Base-by-base conservation (phyloP, 2,113 vertebrate genomes). In the Scomber japonicus region DNA sequence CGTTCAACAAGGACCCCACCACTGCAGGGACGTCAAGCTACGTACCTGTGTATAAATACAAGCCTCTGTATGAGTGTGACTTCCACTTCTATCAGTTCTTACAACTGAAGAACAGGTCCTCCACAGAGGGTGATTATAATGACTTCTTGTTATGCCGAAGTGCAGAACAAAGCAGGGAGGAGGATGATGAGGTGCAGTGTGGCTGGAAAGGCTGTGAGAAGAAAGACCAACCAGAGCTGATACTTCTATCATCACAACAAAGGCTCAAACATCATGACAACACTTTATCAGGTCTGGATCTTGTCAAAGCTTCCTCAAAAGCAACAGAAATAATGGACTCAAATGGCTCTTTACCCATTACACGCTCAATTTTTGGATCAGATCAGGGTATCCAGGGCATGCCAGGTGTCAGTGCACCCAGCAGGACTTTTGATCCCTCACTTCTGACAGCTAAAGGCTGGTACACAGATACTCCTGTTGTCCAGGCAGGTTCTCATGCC, bases 41-140 rank as follows among this genome's bases (percentile, higher is more conserved):
- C 75, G 11, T 69, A 79, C 88, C 93, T 40, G 50, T 91, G 59
- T 90, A 91, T 51, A 91, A 91, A 82, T 93, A 88, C 45, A 91
- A 88, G 76, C 87, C 90, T 16, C 45, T 93, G 71, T 88, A 91
- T 40, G 90, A 95, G 44, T 93, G 90, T 8, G 91, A 91, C 81
- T 84, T 95, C 66, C 89, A 82, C 54, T 90, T 91, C 62, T 92
- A 86, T 35, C 81, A 93, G 57, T 24, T 79, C 1, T 55, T 91
- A 50, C 88, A 89, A 35, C 78, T 89, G 21, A 94, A 73, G 71
- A 72, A 78, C 79, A 82, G 74, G 30, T 45, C 74, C 0, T 56
- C 83, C 4, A 15, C 72, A 45, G 88, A 87, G 27, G 54, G 76
- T 3, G 78, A 83, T 66, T 78, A 69, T 13, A 56, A 67, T 45